phyloP scores from a whole-genome alignment of 2,888 invertebrate species.

The Caenorhabditis sp. region DNA sequence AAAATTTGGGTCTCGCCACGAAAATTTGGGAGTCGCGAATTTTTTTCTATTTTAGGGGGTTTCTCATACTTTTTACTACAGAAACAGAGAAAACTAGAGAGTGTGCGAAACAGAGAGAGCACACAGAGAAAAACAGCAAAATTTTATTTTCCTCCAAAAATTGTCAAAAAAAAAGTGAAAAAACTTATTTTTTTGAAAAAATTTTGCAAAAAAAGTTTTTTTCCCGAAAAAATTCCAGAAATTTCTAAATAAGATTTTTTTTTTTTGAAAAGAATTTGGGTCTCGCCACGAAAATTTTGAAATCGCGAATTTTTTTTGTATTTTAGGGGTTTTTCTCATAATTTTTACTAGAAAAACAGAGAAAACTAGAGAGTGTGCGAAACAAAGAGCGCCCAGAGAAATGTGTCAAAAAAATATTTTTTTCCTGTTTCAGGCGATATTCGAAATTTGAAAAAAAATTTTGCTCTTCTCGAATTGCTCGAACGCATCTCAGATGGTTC shows the following conservation, averaged over 20 bases:
- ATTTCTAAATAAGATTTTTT: background rate
- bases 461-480: constrained; percentile 75
- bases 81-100: no score
- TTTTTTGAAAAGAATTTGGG: background rate
- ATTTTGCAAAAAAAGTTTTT: background rate
- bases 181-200: background rate
- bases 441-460: constrained; percentile 76
- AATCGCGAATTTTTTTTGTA: background rate
- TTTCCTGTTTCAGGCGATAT: constrained; percentile 59
- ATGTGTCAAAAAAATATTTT: no score
- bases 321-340: background rate
- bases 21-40: background rate
- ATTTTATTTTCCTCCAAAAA: no score
- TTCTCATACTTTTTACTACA: no score
- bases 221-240: background rate
- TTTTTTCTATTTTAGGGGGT: no score
- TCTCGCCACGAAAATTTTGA: background rate
- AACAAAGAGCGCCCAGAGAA: no score
- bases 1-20: background rate
- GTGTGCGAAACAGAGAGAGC: no score
- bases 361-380: no score
- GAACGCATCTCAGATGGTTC: constrained; percentile 72
- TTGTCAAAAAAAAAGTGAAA: background rate
- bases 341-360: no score
- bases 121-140: no score